A percentile compares a stretch with the other conserved stretches of the same genome.
These are phyloP conservation scores for Popillia japonica DNA, from an alignment of 1,140 invertebrate genomes.

Conservation along the genomic window DNA sequence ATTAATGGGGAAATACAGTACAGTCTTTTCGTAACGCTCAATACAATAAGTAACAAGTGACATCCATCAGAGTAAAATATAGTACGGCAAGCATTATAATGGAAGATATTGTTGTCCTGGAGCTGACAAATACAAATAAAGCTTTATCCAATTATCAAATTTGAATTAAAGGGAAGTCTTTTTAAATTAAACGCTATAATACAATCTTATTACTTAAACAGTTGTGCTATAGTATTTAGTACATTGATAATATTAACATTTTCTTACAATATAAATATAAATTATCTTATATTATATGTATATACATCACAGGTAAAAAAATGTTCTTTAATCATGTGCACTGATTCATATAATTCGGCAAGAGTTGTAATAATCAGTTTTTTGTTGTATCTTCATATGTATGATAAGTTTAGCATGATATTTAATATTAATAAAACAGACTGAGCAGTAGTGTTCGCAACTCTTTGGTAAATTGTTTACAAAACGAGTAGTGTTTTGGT, in stretches of 20 bases:
- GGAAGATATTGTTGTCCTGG: conserved; percentile 6
- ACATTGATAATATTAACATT: conserved; percentile 2
- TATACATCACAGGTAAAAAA: conserved; percentile 29
- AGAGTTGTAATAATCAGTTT: background rate
- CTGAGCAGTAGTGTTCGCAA: no score
- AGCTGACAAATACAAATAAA: no score
- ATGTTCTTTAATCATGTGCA: background rate
- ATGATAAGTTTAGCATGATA: no score
- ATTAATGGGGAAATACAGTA: background rate
- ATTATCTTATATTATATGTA: conserved; percentile 29
- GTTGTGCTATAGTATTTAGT: conserved; percentile 2
- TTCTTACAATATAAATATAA: conserved; percentile 24
- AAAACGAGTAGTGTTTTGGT: no score
- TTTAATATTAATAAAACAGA: no score
- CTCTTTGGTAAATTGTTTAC: no score
- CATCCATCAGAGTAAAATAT: conserved; percentile 4
- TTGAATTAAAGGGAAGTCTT: no score
- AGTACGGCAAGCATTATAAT: background rate
- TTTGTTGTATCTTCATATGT: no score
- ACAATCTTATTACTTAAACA: background rate
- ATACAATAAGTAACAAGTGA: background rate
- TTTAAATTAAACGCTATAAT: no score
- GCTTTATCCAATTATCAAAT: no score
- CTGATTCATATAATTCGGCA: background rate
- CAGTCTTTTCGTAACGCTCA: conserved; percentile 7